Evolutionary conservation across 1,140 invertebrate genomes (phyloP), one percentile per base, ranked within the genome.

Genomic region (Drosophila sechellia): DNA sequence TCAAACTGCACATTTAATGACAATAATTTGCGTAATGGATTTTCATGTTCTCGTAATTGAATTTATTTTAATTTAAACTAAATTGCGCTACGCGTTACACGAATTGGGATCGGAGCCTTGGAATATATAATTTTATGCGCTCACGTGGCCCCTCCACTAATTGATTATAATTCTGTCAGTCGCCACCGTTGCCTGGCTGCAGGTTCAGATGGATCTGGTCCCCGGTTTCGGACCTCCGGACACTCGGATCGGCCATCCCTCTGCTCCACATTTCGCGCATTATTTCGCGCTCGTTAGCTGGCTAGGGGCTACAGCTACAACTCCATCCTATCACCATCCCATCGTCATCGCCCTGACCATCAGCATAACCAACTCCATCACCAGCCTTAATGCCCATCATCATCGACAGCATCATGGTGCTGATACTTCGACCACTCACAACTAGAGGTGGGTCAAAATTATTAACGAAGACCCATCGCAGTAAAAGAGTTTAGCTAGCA

Each of bases 111-210:
- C 63, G 54, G 49, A 27, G 10, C 53, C 37, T 37, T 55, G 57
- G 40, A 56, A 61, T 66, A 77, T 90, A 77, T 83, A 81, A 89
- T 91, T 90, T 89, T 85, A 90, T 90, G 87, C 81, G 86, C 86
- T 90, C 81, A 87, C 87, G 87, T 87, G 74, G 84, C 50, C 79
- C 52, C 78, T 76, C 79, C 87, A 90, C 90, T 90, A 91, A 90
- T 90, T 90, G 89, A 90, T 90, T 90, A 90, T 90, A 90, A 90
- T 90, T 89, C 84, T 81, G 79, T 87, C 87, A 90, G 87, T 87
- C 87, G 87, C 87, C 80, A 85, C 86, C 85, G 79, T 89, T 64
- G 73, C 63, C 61, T 5, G 53, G 25, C 35, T 52, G 35, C 64
- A 42, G 69, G 53, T 42, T 60, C 58, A 55, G 55, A 53, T 52